These are phyloP conservation scores for Archips xylosteana DNA, from an alignment of 2,888 invertebrate genomes.

Conservation along the genomic window DNA sequence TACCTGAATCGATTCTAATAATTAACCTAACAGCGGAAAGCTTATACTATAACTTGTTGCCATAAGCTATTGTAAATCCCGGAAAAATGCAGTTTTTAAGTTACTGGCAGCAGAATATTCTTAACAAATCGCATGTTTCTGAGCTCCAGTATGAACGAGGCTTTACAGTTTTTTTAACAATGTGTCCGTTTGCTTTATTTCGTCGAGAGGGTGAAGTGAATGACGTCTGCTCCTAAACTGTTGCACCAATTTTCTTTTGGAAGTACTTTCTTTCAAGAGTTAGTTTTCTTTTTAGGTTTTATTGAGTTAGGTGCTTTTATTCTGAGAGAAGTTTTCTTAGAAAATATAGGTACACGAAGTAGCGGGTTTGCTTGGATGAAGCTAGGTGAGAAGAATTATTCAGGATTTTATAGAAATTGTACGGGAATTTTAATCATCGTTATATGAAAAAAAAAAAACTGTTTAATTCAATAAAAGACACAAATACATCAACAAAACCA, in stretches of 20 bases:
- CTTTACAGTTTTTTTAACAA: slow-evolving; percentile 27
- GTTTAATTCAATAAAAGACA: no score
- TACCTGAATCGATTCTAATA: no score
- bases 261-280: slow-evolving; percentile 27
- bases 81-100: background rate
- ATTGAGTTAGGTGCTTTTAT: slow-evolving; percentile 11
- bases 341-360: no score
- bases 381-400: no score
- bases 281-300: slow-evolving; percentile 12
- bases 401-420: no score
- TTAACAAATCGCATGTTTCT: background rate
- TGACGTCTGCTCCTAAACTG: slow-evolving; percentile 39
- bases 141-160: background rate
- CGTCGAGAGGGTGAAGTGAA: slow-evolving; percentile 24
- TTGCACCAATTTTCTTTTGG: slow-evolving; percentile 39
- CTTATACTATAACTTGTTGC: no score
- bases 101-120: background rate
- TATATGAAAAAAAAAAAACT: no score
- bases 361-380: no score
- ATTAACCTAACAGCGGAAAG: no score
- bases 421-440: no score
- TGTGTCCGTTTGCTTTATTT: slow-evolving; percentile 38
- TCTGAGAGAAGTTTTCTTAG: background rate
- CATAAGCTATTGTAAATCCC: no score
- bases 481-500: no score